A percentile compares a stretch with the other conserved stretches of the same genome.
phyloP scores from a whole-genome alignment of 2,888 invertebrate genomes.

The Tortrix viridana region DNA sequence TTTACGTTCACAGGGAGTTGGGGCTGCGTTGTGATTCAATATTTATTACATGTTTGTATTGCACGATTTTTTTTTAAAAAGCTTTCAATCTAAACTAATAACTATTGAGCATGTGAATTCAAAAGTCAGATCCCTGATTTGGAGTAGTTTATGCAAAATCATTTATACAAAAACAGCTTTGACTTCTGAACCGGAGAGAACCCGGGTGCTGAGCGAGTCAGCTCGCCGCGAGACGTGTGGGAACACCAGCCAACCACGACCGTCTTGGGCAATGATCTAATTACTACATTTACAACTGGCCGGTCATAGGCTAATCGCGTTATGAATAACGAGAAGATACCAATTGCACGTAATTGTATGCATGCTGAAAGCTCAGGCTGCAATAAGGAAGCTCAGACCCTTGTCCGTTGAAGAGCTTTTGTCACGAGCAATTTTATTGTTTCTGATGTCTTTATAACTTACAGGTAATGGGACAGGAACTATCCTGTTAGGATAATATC shows the following conservation, averaged over 20 bases:
- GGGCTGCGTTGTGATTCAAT: too few relatives aligned
- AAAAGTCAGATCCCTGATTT: too few relatives aligned
- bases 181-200: constrained; percentile 23
- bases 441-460: constrained; percentile 36
- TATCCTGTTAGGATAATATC: constrained; percentile 20
- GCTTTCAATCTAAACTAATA: too few relatives aligned
- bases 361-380: constrained; percentile 30
- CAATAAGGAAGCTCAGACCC: constrained; percentile 55
- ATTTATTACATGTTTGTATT: too few relatives aligned
- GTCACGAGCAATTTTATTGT: constrained; percentile 56
- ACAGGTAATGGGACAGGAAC: constrained; percentile 10
- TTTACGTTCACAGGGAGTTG: too few relatives aligned
- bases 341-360: constrained; percentile 26
- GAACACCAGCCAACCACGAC: constrained; percentile 64
- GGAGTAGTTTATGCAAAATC: not conserved
- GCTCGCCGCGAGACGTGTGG: constrained; percentile 50
- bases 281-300: constrained; percentile 59
- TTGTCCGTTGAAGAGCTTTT: constrained; percentile 48
- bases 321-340: constrained; percentile 35
- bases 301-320: constrained; percentile 62
- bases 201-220: constrained; percentile 15
- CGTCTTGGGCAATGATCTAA: constrained; percentile 67
- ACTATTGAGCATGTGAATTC: too few relatives aligned
- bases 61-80: too few relatives aligned
- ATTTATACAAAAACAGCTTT: constrained; percentile 31